phyloP scores from a whole-genome alignment of 2,113 vertebrate species.

The Podarcis raffonei region DNA sequence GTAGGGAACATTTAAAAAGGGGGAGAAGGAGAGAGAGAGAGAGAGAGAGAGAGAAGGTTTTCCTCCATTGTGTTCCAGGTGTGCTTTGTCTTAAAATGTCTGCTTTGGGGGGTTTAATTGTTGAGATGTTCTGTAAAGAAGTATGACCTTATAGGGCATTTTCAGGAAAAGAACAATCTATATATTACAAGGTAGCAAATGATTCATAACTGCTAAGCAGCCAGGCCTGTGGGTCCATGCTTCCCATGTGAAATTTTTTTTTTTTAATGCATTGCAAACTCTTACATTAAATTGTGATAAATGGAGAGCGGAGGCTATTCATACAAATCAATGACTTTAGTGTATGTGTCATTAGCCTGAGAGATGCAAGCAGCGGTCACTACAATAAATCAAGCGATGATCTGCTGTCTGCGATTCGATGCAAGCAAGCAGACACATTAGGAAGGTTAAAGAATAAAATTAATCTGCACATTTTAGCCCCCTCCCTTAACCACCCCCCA shows the following conservation, averaged over 20 bases:
- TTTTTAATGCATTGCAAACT: slow-evolving; percentile 97
- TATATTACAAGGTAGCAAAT: slow-evolving; percentile 93
- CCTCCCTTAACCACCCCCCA: neutral
- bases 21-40: neutral
- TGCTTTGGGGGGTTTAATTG: slow-evolving; percentile 77
- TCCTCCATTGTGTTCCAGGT: slow-evolving; percentile 40
- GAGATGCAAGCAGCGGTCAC: slow-evolving; percentile 98
- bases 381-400: slow-evolving; percentile 99
- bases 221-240: slow-evolving; percentile 80
- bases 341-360: slow-evolving; percentile 99
- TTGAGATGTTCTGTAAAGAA: slow-evolving; percentile 82
- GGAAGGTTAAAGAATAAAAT: slow-evolving; percentile 90
- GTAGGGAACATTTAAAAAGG: slow-evolving; percentile 28
- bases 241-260: slow-evolving; percentile 81
- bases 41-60: slow-evolving; percentile 44
- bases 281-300: slow-evolving; percentile 99
- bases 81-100: slow-evolving; percentile 62
- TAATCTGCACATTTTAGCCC: slow-evolving; percentile 83
- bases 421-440: slow-evolving; percentile 94
- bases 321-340: slow-evolving; percentile 99
- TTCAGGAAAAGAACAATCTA: slow-evolving; percentile 87
- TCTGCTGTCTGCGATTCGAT: slow-evolving; percentile 94
- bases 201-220: slow-evolving; percentile 88
- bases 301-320: slow-evolving; percentile 99
- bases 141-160: slow-evolving; percentile 82